Base-by-base conservation (phyloP, 2,113 vertebrate species). In the Lepus timidus region DNA sequence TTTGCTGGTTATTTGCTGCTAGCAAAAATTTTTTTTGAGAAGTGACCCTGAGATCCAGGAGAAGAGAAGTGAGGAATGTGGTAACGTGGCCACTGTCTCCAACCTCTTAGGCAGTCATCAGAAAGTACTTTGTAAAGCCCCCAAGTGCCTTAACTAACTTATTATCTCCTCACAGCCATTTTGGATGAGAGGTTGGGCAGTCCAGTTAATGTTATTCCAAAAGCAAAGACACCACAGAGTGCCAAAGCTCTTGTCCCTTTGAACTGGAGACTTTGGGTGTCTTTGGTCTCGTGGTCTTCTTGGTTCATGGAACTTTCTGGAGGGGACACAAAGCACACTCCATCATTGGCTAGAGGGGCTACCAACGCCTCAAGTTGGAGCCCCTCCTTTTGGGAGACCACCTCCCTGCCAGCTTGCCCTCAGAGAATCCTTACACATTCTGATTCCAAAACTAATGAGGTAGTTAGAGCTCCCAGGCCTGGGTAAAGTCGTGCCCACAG, bases 121-220 rank as follows among this genome's bases (percentile, higher is more conserved):
- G 55, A 86, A 82, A 67, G 31, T 5, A 55, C 67, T 96, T 94
- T 16, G 39, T 85, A 67, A 78, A 85, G 52, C 55, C 20, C 33
- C 19, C 25, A 39, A 44, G 33, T 67, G 29, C 87, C 44, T 58
- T 52, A 23, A 61, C 70, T 95, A 88, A 61, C 81, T 73, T 55
- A 3, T 51, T 65, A 33, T 62, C 65, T 93, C 23, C 52, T 84
- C 82, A 33, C 10, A 68, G 62, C 61, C 62, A 49, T 22, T 51
- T 52, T 33, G 89, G 25, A 51, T 92, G 80, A 33, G 65, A 80
- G 25, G n/a, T 36, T 78, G 20, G 25, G 5, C 12, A 89, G 49
- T 70, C 71, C 44, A 27, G 49, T 92, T 88, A 55, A 33, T 96
- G 33, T 75, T 39, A 80, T 78, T 96, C 67, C 64, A 83, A 61